Evolutionary conservation across 1,140 invertebrate species (phyloP), one percentile per base, ranked within the genome.

Genomic region (Triops cancriformis): DNA sequence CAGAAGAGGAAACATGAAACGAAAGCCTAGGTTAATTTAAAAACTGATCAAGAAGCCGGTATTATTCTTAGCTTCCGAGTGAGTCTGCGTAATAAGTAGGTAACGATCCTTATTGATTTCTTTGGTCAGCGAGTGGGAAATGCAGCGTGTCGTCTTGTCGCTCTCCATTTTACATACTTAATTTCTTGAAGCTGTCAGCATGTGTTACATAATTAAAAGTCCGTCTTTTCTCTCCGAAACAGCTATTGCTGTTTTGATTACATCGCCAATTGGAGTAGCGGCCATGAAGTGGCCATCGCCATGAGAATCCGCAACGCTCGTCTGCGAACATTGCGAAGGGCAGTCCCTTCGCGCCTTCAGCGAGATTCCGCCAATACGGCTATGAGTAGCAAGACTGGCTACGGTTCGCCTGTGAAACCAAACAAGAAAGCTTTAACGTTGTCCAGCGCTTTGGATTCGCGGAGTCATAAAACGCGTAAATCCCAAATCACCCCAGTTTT

Each of bases 71-170:
- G 51, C 14, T 18, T 0, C 23, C 6, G 9, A 64, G 14, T 64
- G 51, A 64, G 51, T 64, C 51, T 64, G 51, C 51, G 51, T 64
- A 18, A 64, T 64, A 64, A 64, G 51, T 64, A n/a, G 51, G 51
- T 64, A 64, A 64, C 51, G 51, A 64, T 23, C 51, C 51, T 18
- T 64, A 64, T 64, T 64, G 51, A 64, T 64, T 64, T 64, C 51
- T 64, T 64, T 4, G n/a, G 51, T 64, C 51, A 64, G 51, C 51
- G 51, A 18, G 51, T 64, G 51, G 6, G 51, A 64, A 37, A 23
- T 64, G 51, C 18, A 23, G 51, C 10, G 51, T 64, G 51, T 64
- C 51, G 18, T 4, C 51, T 18, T n/a, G 51, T 9, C 18, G 14
- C 14, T 64, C 14, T 14, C 23, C 18, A 23, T 9, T 64, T 64